Evolutionary conservation across 2,797 vertebrate species (phyloP).

Genomic region (Ambastaia sidthimunki): DNA sequence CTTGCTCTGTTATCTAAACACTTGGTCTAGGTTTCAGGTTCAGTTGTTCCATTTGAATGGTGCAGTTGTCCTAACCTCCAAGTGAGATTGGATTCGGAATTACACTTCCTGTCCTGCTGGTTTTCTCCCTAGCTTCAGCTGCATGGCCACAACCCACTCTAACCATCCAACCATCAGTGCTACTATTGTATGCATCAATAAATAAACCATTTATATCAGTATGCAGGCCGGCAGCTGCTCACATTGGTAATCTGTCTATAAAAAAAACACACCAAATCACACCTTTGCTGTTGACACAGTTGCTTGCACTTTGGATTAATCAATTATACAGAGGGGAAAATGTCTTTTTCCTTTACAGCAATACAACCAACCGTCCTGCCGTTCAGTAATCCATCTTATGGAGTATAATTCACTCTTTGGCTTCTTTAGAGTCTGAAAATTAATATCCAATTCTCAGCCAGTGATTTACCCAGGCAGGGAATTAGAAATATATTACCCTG

Average conservation of each 20-base stretch:
- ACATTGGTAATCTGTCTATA: constrained; percentile 39
- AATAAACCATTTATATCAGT: constrained; percentile 52
- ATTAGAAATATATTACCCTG: constrained; percentile 60
- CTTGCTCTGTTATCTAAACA: constrained; percentile 42
- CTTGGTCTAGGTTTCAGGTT: constrained; percentile 49
- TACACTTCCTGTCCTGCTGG: constrained; percentile 50
- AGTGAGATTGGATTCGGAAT: constrained; percentile 60
- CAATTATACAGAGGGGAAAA: constrained; percentile 47
- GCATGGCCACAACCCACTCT: constrained; percentile 25
- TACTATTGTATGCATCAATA: constrained; percentile 46
- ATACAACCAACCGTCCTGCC: constrained; percentile 50
- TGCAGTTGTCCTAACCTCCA: constrained; percentile 39
- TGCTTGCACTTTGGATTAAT: constrained; percentile 57
- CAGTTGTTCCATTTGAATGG: constrained; percentile 59
- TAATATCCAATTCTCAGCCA: constrained; percentile 60
- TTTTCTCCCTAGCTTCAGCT: constrained; percentile 12
- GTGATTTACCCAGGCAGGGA: constrained; percentile 61
- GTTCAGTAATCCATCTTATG: constrained; percentile 55
- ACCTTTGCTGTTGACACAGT: constrained; percentile 50
- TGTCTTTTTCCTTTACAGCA: constrained; percentile 39
- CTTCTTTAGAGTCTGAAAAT: constrained; percentile 58
- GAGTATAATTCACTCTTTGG: constrained; percentile 57
- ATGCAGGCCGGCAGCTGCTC: background rate
- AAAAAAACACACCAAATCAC: constrained; percentile 27
- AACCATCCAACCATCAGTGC: constrained; percentile 17